A percentile compares a stretch with the other conserved stretches of the same genome.
Conservation (phyloP, 2,888 invertebrate species). For the Drosophila subquinaria region DNA sequence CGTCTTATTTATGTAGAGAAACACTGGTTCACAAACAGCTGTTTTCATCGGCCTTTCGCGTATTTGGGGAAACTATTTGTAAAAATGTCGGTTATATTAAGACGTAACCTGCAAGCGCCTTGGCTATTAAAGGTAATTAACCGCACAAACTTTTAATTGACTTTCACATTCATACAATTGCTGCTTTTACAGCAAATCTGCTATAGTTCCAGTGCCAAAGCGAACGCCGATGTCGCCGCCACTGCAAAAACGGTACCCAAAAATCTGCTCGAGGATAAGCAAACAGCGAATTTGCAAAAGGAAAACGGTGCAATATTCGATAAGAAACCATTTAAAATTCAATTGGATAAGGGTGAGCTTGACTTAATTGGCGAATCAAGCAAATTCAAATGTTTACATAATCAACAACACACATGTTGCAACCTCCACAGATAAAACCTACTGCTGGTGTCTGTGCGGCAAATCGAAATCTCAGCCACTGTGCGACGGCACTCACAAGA, state of each 20-base stretch:
- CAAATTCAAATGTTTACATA: slow-evolving; percentile 55
- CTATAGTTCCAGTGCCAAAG: slow-evolving; percentile 50
- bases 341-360: slow-evolving; percentile 88
- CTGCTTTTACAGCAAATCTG: slow-evolving; percentile 33
- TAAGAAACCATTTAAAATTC: slow-evolving; percentile 94
- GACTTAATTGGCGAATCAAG: rapidly evolving
- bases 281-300: slow-evolving; percentile 88
- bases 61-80: not conserved
- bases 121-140: slow-evolving; percentile 56
- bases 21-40: slow-evolving; percentile 45
- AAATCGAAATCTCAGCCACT: slow-evolving; percentile 96
- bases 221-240: slow-evolving; percentile 25
- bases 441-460: slow-evolving; percentile 98
- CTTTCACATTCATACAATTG: not conserved
- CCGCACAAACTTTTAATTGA: not conserved
- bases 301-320: slow-evolving; percentile 93
- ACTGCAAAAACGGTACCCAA: slow-evolving; percentile 87
- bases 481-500: slow-evolving; percentile 97
- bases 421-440: slow-evolving; percentile 88
- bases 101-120: slow-evolving; percentile 30
- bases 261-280: slow-evolving; percentile 88
- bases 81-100: slow-evolving; percentile 62
- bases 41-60: slow-evolving; percentile 16
- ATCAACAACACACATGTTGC: slow-evolving; percentile 45
- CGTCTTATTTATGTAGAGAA: not conserved